phyloP scores from a whole-genome alignment of 2,113 vertebrate genomes.

The Hippocampus zosterae region DNA sequence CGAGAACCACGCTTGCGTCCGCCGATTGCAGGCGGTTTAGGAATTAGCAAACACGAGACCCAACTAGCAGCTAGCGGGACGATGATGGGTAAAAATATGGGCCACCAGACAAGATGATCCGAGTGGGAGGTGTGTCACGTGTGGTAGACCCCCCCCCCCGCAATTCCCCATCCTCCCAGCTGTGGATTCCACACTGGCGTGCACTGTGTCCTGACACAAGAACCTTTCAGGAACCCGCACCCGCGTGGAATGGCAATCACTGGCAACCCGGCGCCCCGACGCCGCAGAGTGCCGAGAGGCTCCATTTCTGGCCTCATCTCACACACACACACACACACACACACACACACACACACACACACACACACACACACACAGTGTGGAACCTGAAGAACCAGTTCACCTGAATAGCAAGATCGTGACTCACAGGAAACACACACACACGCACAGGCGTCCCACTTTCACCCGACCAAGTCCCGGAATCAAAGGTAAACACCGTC shows the following conservation, averaged over 20 bases:
- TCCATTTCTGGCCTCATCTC: not conserved
- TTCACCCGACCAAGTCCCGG: conserved; percentile 44
- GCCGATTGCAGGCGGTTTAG: not conserved
- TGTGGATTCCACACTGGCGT: conserved; percentile 50
- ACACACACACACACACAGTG: not conserved
- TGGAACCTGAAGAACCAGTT: conserved; percentile 63
- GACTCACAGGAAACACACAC: not conserved
- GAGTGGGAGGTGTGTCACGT: not conserved
- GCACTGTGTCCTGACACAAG: conserved; percentile 54
- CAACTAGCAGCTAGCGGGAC: not conserved
- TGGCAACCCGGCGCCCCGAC: not conserved
- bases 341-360: not conserved
- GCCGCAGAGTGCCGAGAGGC: not conserved
- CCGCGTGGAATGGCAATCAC: conserved; percentile 54
- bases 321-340: too few species aligned
- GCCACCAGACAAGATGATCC: too few species aligned
- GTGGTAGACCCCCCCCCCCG: not conserved
- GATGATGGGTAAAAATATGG: too few species aligned
- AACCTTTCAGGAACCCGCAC: conserved; percentile 37
- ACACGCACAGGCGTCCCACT: not conserved
- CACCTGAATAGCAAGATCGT: not conserved
- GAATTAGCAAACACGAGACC: not conserved
- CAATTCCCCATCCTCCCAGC: conserved; percentile 30
- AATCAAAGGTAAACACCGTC: conserved; percentile 30
- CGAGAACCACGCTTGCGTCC: not conserved